A percentile compares a stretch with the other conserved stretches of the same genome.
Evolutionary conservation across 1,140 invertebrate genomes (phyloP).

Genomic region (Spodoptera frugiperda): DNA sequence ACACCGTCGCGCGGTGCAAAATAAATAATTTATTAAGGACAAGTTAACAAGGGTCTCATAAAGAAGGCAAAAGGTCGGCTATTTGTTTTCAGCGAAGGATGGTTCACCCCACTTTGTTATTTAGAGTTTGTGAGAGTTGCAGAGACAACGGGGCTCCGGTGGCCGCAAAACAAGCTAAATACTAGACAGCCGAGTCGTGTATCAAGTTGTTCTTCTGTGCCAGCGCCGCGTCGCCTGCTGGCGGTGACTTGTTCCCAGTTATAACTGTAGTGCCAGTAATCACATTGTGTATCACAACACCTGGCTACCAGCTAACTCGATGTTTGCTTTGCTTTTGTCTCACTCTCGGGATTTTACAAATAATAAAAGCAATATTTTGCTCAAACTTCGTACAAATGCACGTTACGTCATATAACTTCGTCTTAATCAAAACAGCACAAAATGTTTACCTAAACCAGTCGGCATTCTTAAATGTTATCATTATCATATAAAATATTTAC

Average conservation of each 20-base stretch:
- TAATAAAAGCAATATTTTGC: not conserved
- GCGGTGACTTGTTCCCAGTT: constrained; percentile 33
- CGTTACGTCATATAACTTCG: not conserved
- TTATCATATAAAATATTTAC: not conserved
- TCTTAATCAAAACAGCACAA: not conserved
- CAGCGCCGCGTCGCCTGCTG: constrained; percentile 10
- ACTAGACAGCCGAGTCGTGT: constrained; percentile 54
- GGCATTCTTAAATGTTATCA: not conserved
- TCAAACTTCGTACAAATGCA: not conserved
- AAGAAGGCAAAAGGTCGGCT: constrained; percentile 84
- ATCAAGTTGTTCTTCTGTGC: constrained; percentile 42
- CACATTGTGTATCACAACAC: constrained; percentile 1
- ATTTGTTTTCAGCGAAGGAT: constrained; percentile 80
- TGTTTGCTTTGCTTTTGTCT: not conserved
- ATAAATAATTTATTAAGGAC: constrained; percentile 86
- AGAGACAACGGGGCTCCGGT: constrained; percentile 56
- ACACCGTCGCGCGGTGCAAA: constrained; percentile 63
- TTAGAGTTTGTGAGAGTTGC: constrained; percentile 70
- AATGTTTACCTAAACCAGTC: not conserved
- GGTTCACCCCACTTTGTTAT: constrained; percentile 75
- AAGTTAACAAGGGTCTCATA: constrained; percentile 85
- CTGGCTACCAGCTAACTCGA: not conserved
- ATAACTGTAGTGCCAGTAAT: constrained; percentile 5
- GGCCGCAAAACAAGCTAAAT: constrained; percentile 66
- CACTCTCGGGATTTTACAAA: not conserved